Evolutionary conservation across 1,140 invertebrate species (phyloP), one percentile per base, ranked within the genome.

Genomic region (Psix sp.): DNA sequence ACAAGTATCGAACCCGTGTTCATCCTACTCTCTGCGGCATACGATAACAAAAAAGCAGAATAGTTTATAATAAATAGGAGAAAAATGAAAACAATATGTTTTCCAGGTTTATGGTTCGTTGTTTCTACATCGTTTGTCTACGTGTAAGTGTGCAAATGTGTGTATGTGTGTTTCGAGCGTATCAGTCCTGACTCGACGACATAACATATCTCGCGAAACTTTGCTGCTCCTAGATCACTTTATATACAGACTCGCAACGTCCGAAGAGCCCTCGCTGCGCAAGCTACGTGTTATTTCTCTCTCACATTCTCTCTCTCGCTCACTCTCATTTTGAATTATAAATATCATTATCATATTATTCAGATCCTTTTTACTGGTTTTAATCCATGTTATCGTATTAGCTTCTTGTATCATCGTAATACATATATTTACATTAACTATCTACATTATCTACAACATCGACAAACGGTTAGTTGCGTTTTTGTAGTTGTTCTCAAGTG

Each of bases 361-460:
- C 68, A 65, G 57, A 71, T 71, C 67, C 57, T 67, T 52, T 17
- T 71, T 71, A 57, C 36, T 62, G 17, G 48, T 54, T 60, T 59
- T 38, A 54, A 54, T 54, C 21, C 38, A 29, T 63, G 33, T 72
- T 63, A 39, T 39, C 18, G 26, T 67, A 62, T 20, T 38, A 33
- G 46, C 20, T 45, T 80, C 75, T 82, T 78, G 66, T 38, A 81
- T 56, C 38, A 67, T 68, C 57, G 65, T 74, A 74, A 79, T 80
- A 76, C 80, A 80, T 80, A 80, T 84, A 84, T 83, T 82, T 84
- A 82, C 80, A 83, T 82, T 77, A 66, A 85, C 82, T 86, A 87
- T 87, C 85, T 87, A 87, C 86, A 87, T 79, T 87, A 87, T 86
- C 86, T 87, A 87, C 86, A 71, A 87, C 86, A 87, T 85, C 83